phyloP scores from a whole-genome alignment of 2,888 invertebrate species.

The Cybosia mesomella region DNA sequence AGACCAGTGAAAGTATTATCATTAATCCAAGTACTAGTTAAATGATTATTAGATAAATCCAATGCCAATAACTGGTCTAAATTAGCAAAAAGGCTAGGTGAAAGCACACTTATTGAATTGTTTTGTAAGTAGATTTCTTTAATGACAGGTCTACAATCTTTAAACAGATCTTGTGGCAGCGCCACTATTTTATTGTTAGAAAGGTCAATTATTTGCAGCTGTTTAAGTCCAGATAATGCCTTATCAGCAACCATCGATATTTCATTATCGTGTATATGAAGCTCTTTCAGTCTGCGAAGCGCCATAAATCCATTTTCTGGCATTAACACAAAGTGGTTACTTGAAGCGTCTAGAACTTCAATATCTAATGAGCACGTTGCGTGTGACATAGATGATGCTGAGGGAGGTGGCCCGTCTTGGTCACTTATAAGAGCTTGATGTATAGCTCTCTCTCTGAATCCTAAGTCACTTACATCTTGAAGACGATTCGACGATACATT shows the following conservation, averaged over 20 bases:
- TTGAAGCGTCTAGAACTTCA: slow-evolving; percentile 93
- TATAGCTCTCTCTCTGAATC: slow-evolving; percentile 91
- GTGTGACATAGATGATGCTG: slow-evolving; percentile 76
- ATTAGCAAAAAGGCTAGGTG: slow-evolving; percentile 95
- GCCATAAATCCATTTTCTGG: slow-evolving; percentile 94
- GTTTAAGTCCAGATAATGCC: slow-evolving; percentile 93
- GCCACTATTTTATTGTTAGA: slow-evolving; percentile 96
- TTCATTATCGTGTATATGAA: slow-evolving; percentile 95
- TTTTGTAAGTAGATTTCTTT: slow-evolving; percentile 96
- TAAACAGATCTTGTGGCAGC: slow-evolving; percentile 94
- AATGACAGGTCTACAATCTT: slow-evolving; percentile 92
- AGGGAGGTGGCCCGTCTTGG: slow-evolving; percentile 81
- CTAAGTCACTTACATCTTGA: slow-evolving; percentile 95
- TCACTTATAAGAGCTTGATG: slow-evolving; percentile 90
- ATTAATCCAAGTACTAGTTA: slow-evolving; percentile 95
- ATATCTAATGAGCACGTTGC: slow-evolving; percentile 92
- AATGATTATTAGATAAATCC: slow-evolving; percentile 94
- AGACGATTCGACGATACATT: slow-evolving; percentile 96
- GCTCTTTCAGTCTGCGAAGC: slow-evolving; percentile 91
- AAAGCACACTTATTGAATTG: slow-evolving; percentile 95
- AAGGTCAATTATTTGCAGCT: slow-evolving; percentile 94
- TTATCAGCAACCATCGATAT: slow-evolving; percentile 95
- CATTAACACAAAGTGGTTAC: slow-evolving; percentile 94
- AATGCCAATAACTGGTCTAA: slow-evolving; percentile 93
- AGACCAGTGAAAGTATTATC: slow-evolving; percentile 94